Conservation (phyloP, 2,888 invertebrate species). For the Eupithecia inturbata region DNA sequence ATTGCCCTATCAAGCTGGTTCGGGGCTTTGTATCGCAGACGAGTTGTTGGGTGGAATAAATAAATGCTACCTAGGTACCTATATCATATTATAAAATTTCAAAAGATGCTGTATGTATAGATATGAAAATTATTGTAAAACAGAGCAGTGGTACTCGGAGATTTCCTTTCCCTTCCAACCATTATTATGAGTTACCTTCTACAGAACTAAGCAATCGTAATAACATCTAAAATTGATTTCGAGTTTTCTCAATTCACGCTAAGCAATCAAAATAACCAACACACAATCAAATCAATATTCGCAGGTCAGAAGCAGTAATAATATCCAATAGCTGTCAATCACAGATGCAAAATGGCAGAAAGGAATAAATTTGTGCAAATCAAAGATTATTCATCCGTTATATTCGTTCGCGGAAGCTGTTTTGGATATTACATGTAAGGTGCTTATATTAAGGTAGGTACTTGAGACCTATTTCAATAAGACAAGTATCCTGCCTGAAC, state of each 20-base stretch:
- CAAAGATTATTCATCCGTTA: not conserved
- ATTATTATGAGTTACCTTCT: not conserved
- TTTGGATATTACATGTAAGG: not conserved
- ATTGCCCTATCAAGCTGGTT: constrained; percentile 77
- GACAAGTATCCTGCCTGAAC: not conserved
- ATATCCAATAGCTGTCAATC: not conserved
- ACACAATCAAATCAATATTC: not conserved
- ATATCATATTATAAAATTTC: constrained; percentile 38
- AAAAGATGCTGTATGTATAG: not conserved
- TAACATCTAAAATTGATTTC: not conserved
- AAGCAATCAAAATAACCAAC: not conserved
- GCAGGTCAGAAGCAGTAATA: not conserved
- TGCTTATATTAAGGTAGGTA: not conserved
- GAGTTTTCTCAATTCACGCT: not conserved
- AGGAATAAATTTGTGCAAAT: not conserved
- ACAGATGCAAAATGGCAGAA: not conserved
- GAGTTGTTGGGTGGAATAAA: constrained; percentile 59
- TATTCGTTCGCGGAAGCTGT: not conserved
- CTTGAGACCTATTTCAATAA: not conserved
- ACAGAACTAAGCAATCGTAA: not conserved
- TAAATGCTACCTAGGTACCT: constrained; percentile 52
- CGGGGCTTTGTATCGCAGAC: constrained; percentile 54
- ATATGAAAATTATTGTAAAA: constrained; percentile 1
- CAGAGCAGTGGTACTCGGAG: not conserved
- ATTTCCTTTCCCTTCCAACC: not conserved